Percentiles rank a stretch among this genome's conserved stretches.
phyloP scores from a whole-genome alignment of 2,797 vertebrate species.

The Chrysocyon brachyurus region DNA sequence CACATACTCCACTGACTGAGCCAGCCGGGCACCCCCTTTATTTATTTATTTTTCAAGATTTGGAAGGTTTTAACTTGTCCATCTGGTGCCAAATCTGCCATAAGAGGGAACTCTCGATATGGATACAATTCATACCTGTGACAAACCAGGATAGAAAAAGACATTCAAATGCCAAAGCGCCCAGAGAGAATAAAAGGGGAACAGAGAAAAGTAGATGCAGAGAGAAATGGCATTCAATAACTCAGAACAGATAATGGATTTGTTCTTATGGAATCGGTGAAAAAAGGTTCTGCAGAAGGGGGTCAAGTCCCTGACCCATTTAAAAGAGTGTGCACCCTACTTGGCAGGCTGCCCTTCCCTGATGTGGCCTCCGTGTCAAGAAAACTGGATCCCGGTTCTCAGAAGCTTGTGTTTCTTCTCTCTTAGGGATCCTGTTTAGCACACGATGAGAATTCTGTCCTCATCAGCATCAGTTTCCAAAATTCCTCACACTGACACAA shows the following conservation, averaged over 20 bases:
- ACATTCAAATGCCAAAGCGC: neutral
- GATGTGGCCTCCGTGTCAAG: conserved; percentile 4
- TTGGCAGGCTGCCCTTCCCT: conserved; percentile 54
- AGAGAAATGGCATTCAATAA: conserved; percentile 26
- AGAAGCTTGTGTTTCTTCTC: conserved; percentile 74
- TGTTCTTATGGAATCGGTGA: conserved; percentile 23
- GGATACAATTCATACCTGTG: neutral
- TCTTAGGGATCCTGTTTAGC: conserved; percentile 51
- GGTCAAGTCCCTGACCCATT: neutral
- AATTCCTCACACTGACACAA: conserved; percentile 56
- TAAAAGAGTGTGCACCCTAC: neutral
- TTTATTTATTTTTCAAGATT: neutral
- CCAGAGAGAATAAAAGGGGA: neutral
- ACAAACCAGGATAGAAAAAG: conserved; percentile 30
- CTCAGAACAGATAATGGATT: conserved; percentile 14
- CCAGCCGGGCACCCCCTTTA: neutral
- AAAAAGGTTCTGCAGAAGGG: conserved; percentile 42
- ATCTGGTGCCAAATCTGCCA: neutral
- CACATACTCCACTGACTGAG: neutral
- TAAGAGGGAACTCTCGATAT: neutral
- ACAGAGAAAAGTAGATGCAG: neutral
- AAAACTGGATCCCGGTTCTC: conserved; percentile 60
- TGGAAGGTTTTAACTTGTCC: conserved; percentile 55
- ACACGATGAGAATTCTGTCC: conserved; percentile 73
- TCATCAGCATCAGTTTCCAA: conserved; percentile 70